Evolutionary conservation across 2,888 invertebrate genomes (phyloP).

Genomic region (Lissocephala sabroskyi): DNA sequence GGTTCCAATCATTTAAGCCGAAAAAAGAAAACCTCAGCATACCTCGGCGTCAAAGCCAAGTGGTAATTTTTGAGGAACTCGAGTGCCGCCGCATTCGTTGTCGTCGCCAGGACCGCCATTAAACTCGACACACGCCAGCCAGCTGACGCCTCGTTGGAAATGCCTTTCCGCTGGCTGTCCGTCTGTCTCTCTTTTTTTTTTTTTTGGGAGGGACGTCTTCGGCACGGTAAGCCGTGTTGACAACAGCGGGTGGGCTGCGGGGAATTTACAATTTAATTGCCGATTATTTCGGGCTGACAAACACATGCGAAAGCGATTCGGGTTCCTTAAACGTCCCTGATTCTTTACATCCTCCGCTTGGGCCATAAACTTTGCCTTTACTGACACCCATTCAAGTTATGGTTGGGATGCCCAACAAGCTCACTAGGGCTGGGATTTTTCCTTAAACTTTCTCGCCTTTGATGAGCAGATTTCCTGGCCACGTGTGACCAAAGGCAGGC

Average conservation of each 20-base stretch:
- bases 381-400: no score
- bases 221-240: background rate
- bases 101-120: conserved; percentile 50
- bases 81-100: conserved; percentile 2
- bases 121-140: conserved; percentile 55
- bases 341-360: no score
- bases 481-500: conserved; percentile 17
- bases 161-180: conserved; percentile 36
- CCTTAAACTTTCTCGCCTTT: background rate
- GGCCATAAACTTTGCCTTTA: no score
- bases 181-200: background rate
- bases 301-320: no score
- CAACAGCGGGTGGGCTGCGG: conserved; percentile 12
- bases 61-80: background rate
- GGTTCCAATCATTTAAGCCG: no score
- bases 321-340: no score
- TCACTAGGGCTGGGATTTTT: no score
- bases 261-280: conserved; percentile 39
- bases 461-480: no score
- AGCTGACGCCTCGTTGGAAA: conserved; percentile 55
- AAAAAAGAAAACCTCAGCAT: background rate
- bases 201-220: background rate
- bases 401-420: no score
- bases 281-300: conserved; percentile 47
- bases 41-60: background rate